Conservation (phyloP, 1,140 invertebrate species). For the Cryptotermes secundus region DNA sequence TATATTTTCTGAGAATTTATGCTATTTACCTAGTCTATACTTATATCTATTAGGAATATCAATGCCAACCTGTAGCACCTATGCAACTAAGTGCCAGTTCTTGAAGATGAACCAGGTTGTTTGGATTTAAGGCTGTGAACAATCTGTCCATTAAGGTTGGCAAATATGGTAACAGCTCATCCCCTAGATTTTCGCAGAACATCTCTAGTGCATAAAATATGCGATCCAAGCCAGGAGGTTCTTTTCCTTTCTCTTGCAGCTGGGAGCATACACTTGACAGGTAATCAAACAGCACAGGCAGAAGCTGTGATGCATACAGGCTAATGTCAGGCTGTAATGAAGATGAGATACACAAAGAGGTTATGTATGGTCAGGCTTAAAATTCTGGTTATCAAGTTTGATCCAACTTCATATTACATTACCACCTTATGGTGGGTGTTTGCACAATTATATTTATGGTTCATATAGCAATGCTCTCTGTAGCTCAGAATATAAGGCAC, state of each 20-base stretch:
- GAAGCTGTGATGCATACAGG: constrained; percentile 65
- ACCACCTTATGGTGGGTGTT: too few species aligned
- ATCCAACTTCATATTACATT: too few species aligned
- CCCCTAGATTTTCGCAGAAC: constrained; percentile 76
- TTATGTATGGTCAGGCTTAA: too few species aligned
- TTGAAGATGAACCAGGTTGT: constrained; percentile 58
- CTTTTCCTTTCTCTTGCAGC: constrained; percentile 55
- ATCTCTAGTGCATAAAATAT: constrained; percentile 82
- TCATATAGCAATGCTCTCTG: too few species aligned
- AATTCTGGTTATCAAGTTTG: too few species aligned
- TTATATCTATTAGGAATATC: too few species aligned
- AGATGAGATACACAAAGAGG: background rate
- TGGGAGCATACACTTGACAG: constrained; percentile 59
- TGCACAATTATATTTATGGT: too few species aligned
- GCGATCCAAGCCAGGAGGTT: constrained; percentile 62
- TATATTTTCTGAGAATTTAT: too few species aligned
- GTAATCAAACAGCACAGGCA: constrained; percentile 74
- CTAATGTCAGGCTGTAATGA: constrained; percentile 62
- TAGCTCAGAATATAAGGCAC: too few species aligned
- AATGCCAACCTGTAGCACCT: constrained; percentile 49
- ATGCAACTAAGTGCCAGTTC: constrained; percentile 69
- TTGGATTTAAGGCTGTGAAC: constrained; percentile 59
- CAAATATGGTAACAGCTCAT: constrained; percentile 69
- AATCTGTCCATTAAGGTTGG: constrained; percentile 70
- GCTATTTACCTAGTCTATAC: too few species aligned